Evolutionary conservation across 2,113 vertebrate species (phyloP).

Genomic region (Trematocara variabile): DNA sequence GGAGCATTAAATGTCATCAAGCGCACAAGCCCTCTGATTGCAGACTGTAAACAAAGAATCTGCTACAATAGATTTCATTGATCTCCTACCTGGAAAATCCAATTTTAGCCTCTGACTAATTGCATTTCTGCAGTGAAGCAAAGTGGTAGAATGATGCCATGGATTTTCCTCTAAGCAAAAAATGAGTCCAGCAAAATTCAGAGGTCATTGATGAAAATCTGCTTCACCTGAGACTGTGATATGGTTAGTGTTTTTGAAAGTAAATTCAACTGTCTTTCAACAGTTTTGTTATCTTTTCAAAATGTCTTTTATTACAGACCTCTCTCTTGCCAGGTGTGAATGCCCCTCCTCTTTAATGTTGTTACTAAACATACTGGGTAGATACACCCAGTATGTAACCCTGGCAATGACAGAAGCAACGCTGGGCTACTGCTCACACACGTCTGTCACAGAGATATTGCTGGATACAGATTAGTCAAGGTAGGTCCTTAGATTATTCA

Average conservation of each 20-base stretch:
- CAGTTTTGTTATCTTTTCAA: neutral
- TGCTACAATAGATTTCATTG: neutral
- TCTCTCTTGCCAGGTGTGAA: neutral
- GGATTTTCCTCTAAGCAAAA: neutral
- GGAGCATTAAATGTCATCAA: neutral
- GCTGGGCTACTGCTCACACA: neutral
- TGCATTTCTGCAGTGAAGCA: neutral
- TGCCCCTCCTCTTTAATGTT: neutral
- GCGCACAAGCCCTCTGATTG: neutral
- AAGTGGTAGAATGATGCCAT: neutral
- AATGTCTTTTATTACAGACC: neutral
- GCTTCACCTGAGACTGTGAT: neutral
- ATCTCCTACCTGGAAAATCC: neutral
- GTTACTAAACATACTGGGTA: neutral
- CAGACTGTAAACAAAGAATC: neutral
- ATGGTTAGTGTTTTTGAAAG: neutral
- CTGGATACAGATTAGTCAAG: neutral
- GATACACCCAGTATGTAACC: neutral
- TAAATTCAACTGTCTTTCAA: neutral
- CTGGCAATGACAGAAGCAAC: neutral
- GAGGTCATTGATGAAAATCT: neutral
- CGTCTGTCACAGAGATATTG: neutral
- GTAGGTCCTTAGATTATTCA: neutral
- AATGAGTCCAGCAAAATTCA: neutral
- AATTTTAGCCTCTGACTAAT: neutral